Evolutionary conservation across 2,113 vertebrate species (phyloP).

Genomic region (Crotalus horridus): DNA sequence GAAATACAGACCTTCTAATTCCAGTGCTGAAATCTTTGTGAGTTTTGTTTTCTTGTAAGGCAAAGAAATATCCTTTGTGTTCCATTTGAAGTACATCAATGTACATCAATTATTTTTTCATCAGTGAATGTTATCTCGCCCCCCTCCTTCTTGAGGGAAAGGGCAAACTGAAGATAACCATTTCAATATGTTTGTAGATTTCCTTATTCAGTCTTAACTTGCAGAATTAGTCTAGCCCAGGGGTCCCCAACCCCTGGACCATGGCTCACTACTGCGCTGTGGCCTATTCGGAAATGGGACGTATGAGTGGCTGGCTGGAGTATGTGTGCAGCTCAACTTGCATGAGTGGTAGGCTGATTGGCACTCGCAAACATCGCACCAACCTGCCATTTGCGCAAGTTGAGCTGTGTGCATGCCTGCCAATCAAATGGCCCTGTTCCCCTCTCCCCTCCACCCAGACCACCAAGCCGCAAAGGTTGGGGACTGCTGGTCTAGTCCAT

Average conservation of each 20-base stretch:
- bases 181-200: neutral
- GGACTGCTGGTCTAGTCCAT: no score
- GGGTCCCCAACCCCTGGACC: neutral
- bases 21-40: neutral
- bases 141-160: neutral
- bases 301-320: neutral
- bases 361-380: rapidly evolving
- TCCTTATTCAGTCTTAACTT: conserved; percentile 26
- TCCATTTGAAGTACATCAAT: neutral
- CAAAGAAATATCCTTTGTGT: neutral
- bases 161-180: neutral
- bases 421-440: neutral
- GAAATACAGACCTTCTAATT: neutral
- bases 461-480: neutral
- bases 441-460: neutral
- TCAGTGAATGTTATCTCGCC: neutral
- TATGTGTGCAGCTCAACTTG: neutral
- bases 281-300: neutral
- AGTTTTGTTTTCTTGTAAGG: neutral
- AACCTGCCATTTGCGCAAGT: neutral
- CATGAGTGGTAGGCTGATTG: neutral
- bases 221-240: neutral
- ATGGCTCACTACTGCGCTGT: neutral
- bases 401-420: neutral
- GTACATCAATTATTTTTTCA: neutral